Percentiles rank a stretch among this genome's conserved stretches.
phyloP scores from a whole-genome alignment of 1,140 invertebrate species.

The Ceratosolen fusciceps region DNA sequence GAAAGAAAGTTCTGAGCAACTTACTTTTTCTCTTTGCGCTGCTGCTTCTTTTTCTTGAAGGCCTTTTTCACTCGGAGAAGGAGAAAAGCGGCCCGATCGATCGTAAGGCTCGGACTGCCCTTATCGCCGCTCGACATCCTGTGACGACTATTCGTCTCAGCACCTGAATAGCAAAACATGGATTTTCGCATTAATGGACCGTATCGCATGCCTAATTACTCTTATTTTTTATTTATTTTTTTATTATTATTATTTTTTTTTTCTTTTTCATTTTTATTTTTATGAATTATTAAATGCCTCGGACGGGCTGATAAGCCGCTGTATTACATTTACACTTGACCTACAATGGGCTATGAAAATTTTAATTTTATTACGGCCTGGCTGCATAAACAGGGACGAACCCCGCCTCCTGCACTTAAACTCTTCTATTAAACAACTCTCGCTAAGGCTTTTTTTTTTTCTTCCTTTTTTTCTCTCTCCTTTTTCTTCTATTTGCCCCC shows the following conservation, averaged over 20 bases:
- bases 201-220: background rate
- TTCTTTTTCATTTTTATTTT: too few relatives aligned
- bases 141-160: constrained; percentile 45
- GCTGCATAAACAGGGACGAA: background rate
- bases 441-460: background rate
- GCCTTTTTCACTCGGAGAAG: constrained; percentile 88
- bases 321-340: background rate
- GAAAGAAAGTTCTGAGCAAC: constrained; percentile 33
- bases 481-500: background rate
- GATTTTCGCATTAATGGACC: background rate
- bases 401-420: background rate
- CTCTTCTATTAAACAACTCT: background rate
- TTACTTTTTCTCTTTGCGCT: constrained; percentile 85
- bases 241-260: too few relatives aligned
- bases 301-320: background rate
- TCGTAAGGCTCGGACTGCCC: constrained; percentile 75
- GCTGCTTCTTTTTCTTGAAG: constrained; percentile 90
- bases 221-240: too few relatives aligned
- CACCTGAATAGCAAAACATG: constrained; percentile 27
- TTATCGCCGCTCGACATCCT: constrained; percentile 70
- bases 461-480: background rate
- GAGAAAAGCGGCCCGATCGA: constrained; percentile 89
- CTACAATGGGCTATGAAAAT: background rate
- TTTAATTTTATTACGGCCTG: background rate
- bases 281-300: background rate